Conservation (phyloP, 2,888 invertebrate genomes). For the Corythucha ciliata region DNA sequence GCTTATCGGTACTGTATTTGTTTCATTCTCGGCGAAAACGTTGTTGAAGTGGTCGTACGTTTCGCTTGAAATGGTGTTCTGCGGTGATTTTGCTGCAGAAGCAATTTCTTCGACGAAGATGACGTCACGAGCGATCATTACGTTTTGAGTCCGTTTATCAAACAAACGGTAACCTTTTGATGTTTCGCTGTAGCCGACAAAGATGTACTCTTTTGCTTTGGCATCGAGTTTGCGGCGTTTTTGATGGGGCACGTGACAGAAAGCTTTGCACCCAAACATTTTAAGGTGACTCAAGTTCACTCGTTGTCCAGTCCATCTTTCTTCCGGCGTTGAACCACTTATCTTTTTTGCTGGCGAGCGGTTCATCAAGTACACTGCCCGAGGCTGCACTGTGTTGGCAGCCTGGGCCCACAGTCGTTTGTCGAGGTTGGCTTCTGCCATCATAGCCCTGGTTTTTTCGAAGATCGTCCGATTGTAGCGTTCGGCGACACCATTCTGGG, state of each 20-base stretch:
- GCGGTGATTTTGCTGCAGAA: no score
- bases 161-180: conserved; percentile 19
- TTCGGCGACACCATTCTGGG: conserved; percentile 25
- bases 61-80: no score
- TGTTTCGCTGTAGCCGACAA: conserved; percentile 20
- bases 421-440: conserved; percentile 33
- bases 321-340: conserved; percentile 15
- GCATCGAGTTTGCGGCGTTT: conserved; percentile 14
- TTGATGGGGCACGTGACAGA: neutral
- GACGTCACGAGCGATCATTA: neutral
- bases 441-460: conserved; percentile 36
- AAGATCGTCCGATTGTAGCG: conserved; percentile 18
- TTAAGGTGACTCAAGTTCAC: conserved; percentile 19
- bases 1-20: no score
- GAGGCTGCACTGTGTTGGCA: conserved; percentile 3
- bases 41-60: no score
- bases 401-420: conserved; percentile 32
- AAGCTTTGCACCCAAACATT: conserved; percentile 24
- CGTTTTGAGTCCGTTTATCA: neutral
- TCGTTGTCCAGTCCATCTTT: conserved; percentile 11
- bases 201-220: conserved; percentile 4
- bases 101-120: conserved; percentile 1
- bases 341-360: conserved; percentile 20
- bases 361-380: conserved; percentile 39
- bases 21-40: no score